Evolutionary conservation across 2,113 vertebrate species (phyloP).

Genomic region (Bostrychus sinensis): DNA sequence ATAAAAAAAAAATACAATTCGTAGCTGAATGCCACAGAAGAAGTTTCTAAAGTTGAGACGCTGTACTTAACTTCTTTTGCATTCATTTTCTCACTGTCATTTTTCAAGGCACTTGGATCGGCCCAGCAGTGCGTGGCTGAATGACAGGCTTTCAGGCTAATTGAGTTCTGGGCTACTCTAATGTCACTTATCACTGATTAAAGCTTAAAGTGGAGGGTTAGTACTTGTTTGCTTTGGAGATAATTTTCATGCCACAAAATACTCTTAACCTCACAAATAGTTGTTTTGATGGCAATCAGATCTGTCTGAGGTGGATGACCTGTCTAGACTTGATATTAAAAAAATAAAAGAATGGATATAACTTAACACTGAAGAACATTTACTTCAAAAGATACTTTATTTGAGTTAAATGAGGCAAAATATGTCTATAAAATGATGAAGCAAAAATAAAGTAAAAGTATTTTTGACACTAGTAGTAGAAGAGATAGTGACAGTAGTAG

Average conservation of each 20-base stretch:
- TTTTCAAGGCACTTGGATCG: background rate
- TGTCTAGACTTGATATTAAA: background rate
- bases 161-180: slow-evolving; percentile 3
- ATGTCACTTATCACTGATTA: background rate
- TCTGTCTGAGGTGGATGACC: background rate
- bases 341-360: too few species aligned
- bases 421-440: too few species aligned
- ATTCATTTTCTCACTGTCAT: background rate
- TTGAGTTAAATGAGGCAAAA: too few species aligned
- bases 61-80: background rate
- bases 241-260: slow-evolving; percentile 4
- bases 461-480: too few species aligned
- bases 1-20: too few species aligned
- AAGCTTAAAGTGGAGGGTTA: background rate
- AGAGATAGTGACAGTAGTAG: too few species aligned
- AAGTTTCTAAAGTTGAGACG: too few species aligned
- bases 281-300: background rate
- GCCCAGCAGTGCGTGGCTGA: too few species aligned
- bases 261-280: background rate
- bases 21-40: too few species aligned
- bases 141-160: slow-evolving; percentile 27
- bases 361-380: too few species aligned
- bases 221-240: background rate
- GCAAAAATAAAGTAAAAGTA: too few species aligned
- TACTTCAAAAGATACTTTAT: too few species aligned